Conservation (phyloP, 2,888 invertebrate genomes). For the Xestoiulus laeticollis region DNA sequence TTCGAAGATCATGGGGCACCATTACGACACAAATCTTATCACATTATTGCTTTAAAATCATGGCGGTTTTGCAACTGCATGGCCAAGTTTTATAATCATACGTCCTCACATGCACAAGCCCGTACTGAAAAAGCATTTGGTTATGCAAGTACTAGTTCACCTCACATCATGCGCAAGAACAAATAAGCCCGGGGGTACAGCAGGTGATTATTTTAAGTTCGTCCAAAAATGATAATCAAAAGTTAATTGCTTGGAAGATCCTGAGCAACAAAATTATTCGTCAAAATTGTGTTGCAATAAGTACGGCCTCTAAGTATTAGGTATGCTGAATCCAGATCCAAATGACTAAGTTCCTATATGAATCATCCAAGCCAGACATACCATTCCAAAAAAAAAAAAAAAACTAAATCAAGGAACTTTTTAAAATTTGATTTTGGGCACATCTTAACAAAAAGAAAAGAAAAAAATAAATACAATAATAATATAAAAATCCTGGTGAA, state of each 20-base stretch:
- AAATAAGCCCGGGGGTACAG: neutral
- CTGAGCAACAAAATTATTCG: neutral
- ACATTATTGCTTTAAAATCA: neutral
- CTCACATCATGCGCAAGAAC: neutral
- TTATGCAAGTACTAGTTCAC: neutral
- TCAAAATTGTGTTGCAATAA: neutral
- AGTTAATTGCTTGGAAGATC: neutral
- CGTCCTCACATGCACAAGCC: neutral
- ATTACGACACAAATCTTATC: neutral
- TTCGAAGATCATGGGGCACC: neutral
- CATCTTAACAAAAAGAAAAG: neutral
- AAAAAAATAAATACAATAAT: neutral
- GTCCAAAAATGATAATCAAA: neutral
- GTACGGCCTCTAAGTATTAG: neutral
- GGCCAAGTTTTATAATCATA: neutral
- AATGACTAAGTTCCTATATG: neutral
- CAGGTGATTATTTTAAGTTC: neutral
- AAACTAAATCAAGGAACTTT: neutral
- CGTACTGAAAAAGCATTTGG: neutral
- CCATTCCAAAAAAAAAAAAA: neutral
- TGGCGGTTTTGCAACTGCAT: neutral
- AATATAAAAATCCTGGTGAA: too few relatives aligned
- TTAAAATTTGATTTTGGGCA: neutral
- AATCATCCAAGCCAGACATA: neutral
- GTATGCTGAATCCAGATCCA: neutral